These are phyloP conservation scores for Eupithecia subumbrata DNA, from an alignment of 2,888 invertebrate species.

Conservation along the genomic window DNA sequence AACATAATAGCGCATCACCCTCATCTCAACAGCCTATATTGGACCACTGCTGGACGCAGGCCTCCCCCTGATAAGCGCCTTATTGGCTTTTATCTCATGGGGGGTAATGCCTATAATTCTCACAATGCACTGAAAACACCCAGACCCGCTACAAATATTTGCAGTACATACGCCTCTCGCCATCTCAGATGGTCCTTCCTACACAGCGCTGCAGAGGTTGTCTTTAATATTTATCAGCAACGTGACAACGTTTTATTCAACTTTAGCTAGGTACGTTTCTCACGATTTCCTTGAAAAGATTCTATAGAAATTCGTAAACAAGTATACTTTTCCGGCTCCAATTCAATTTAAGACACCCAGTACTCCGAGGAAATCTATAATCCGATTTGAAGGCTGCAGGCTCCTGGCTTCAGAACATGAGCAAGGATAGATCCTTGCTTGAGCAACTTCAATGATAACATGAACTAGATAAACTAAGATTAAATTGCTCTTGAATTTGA, in stretches of 20 bases:
- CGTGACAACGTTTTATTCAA: slow-evolving; percentile 4
- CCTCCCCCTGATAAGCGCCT: too few species aligned
- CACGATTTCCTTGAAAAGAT: slow-evolving; percentile 20
- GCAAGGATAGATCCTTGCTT: background rate
- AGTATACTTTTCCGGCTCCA: slow-evolving; percentile 28
- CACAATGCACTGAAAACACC: background rate
- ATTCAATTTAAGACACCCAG: slow-evolving; percentile 30
- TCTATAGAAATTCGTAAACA: slow-evolving; percentile 31
- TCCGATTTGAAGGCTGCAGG: slow-evolving; percentile 21
- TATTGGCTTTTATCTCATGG: too few species aligned
- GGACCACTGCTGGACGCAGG: too few species aligned
- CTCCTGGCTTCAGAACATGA: background rate
- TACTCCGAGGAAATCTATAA: slow-evolving; percentile 31
- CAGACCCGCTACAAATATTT: background rate
- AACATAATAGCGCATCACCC: background rate
- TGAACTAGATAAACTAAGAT: background rate
- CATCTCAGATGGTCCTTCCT: background rate
- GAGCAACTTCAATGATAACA: background rate
- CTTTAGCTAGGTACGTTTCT: background rate
- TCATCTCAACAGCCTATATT: too few species aligned
- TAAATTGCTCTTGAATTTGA: background rate
- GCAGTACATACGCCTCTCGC: background rate
- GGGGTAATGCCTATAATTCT: too few species aligned
- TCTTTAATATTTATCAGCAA: slow-evolving; percentile 9
- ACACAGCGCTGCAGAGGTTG: background rate